These are phyloP conservation scores for Drosophila erecta DNA, from an alignment of 1,140 invertebrate species.

Conservation along the genomic window DNA sequence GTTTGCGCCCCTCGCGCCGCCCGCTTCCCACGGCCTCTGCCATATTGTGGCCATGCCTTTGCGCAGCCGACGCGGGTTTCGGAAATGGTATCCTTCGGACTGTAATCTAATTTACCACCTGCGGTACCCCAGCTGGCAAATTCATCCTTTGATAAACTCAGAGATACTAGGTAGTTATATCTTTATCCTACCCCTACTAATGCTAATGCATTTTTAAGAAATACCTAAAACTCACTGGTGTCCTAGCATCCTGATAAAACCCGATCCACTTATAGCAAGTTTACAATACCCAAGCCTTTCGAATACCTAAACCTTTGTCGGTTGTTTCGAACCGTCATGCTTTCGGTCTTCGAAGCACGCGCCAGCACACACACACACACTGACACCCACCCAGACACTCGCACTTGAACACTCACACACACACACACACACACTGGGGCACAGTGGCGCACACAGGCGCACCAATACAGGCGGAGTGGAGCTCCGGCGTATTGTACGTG, in stretches of 20 bases:
- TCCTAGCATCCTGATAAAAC: too few species aligned
- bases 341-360: conserved; percentile 77
- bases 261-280: too few species aligned
- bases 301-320: conserved; percentile 31
- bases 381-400: conserved; percentile 39
- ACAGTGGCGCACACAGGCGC: conserved; percentile 20
- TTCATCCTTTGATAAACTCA: too few species aligned
- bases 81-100: background rate
- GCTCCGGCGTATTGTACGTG: conserved; percentile 69
- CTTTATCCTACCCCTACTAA: too few species aligned
- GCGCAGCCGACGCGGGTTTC: conserved; percentile 40
- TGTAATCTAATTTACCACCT: background rate
- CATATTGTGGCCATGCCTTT: conserved; percentile 63
- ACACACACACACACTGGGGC: background rate
- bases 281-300: too few species aligned
- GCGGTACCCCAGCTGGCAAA: too few species aligned
- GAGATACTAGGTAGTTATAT: too few species aligned
- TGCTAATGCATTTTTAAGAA: background rate
- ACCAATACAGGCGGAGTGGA: conserved; percentile 32
- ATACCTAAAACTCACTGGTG: too few species aligned
- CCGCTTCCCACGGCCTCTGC: conserved; percentile 45
- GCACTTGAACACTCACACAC: conserved; percentile 29
- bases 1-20: conserved; percentile 58
- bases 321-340: conserved; percentile 47
- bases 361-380: conserved; percentile 69